These are phyloP conservation scores for Pyrgilauda ruficollis DNA, from an alignment of 2,113 vertebrate genomes.

Conservation along the genomic window DNA sequence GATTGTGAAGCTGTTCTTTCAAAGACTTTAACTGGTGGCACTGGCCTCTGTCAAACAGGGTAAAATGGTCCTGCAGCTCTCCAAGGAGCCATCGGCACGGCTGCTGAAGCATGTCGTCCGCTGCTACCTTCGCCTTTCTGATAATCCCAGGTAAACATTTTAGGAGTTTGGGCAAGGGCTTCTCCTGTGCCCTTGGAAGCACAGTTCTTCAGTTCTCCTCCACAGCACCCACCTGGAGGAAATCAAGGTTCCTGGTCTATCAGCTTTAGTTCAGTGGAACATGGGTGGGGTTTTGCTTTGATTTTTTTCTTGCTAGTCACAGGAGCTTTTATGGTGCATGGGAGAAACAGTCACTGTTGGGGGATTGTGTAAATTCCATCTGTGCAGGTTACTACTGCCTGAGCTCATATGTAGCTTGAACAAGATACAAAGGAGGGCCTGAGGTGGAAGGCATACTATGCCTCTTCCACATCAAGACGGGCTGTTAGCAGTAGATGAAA, in stretches of 20 bases:
- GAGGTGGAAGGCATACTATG: background rate
- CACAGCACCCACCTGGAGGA: fast-evolving
- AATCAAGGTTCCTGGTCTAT: background rate
- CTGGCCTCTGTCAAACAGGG: constrained; percentile 77
- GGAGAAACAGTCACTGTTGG: background rate
- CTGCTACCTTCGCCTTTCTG: constrained; percentile 96
- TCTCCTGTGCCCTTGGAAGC: background rate
- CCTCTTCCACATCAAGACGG: background rate
- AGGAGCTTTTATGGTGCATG: background rate
- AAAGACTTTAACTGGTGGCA: background rate
- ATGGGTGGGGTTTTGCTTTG: background rate
- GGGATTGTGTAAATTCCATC: background rate
- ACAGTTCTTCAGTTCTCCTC: background rate
- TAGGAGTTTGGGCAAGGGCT: constrained; percentile 37
- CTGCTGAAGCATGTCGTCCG: constrained; percentile 95
- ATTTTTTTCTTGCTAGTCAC: background rate
- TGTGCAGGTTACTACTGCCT: background rate
- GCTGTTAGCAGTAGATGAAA: background rate
- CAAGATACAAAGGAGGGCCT: background rate
- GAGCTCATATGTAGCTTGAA: background rate
- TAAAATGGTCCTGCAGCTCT: constrained; percentile 98
- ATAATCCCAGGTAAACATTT: constrained; percentile 93
- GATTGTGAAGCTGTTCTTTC: background rate
- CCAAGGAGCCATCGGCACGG: constrained; percentile 94
- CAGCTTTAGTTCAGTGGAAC: background rate